A percentile compares a stretch with the other conserved stretches of the same genome.
Evolutionary conservation across 2,113 vertebrate genomes (phyloP).

Genomic region (Rallus limicola): DNA sequence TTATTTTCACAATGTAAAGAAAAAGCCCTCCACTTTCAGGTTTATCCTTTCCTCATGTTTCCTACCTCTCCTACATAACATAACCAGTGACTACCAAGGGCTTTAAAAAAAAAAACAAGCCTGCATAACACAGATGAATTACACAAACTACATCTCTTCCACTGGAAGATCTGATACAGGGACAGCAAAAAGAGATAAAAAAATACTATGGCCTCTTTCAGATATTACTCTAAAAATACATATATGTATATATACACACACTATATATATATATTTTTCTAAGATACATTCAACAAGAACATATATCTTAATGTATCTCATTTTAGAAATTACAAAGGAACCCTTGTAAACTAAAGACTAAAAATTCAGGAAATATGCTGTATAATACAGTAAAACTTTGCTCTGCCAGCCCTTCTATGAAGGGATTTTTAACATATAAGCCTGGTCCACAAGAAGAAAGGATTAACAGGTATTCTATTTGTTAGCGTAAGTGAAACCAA

Average conservation of each 20-base stretch:
- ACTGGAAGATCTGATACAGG: neutral
- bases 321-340: neutral
- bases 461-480: neutral
- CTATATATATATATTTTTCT: no score
- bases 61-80: neutral
- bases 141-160: neutral
- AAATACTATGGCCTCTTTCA: neutral
- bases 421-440: neutral
- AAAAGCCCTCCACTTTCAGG: neutral
- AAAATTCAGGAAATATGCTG: neutral
- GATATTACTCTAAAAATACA: neutral
- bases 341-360: rapidly evolving
- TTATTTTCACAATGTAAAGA: neutral
- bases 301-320: neutral
- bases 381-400: neutral
- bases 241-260: neutral
- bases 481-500: neutral
- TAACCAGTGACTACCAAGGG: neutral
- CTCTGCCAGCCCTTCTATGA: neutral
- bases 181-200: neutral
- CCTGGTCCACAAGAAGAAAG: neutral
- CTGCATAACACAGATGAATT: neutral
- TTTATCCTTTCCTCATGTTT: neutral
- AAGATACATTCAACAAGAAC: no score
- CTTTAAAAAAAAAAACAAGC: neutral